Conservation (phyloP, 2,797 vertebrate species). For the Balearica regulorum region DNA sequence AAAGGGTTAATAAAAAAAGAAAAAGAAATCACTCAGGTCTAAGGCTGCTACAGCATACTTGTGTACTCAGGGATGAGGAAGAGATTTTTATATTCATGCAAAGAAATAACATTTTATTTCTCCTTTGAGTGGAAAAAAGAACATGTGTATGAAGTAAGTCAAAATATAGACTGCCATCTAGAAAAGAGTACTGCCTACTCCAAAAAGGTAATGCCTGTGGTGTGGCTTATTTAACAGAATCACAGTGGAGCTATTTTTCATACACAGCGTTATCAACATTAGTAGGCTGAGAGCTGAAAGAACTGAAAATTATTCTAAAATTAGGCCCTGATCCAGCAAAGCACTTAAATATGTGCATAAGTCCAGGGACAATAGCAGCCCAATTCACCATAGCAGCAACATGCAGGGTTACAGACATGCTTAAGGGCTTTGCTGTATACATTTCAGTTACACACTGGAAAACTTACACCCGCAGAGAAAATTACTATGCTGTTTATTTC, state of each 20-base stretch:
- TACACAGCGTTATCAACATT: neutral
- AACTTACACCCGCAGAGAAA: neutral
- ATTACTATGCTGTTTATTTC: neutral
- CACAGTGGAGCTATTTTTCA: neutral
- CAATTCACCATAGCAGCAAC: neutral
- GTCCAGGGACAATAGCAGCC: neutral
- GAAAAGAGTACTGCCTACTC: neutral
- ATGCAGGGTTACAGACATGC: neutral
- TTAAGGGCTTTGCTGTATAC: neutral
- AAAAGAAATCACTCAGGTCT: neutral
- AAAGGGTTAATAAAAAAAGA: neutral
- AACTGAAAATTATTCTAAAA: neutral
- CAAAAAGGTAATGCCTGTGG: neutral
- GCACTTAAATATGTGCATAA: neutral
- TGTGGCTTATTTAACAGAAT: neutral
- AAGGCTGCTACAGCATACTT: neutral
- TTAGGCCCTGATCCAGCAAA: neutral
- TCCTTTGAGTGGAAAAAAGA: neutral
- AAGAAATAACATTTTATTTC: neutral
- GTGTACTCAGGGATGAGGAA: neutral
- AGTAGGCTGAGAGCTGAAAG: neutral
- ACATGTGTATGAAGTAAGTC: neutral
- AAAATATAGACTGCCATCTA: neutral
- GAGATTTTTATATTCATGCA: neutral
- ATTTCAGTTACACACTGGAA: neutral